Conservation (phyloP, 2,113 vertebrate genomes). For the Tychaedon coryphoeus region DNA sequence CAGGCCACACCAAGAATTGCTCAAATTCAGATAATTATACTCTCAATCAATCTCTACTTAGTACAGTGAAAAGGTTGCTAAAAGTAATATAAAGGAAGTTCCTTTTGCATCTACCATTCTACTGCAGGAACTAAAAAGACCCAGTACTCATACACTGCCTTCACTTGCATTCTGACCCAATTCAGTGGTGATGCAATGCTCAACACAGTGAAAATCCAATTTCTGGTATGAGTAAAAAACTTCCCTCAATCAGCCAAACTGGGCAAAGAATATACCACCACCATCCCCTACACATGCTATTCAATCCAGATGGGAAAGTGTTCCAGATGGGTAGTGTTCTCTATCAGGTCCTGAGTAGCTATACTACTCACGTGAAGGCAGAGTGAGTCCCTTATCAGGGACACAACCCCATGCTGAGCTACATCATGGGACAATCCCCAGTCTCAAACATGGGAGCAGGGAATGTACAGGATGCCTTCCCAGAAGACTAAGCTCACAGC, state of each 20-base stretch:
- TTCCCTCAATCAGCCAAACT: neutral
- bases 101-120: neutral
- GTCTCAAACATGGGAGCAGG: neutral
- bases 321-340: neutral
- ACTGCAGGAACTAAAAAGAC: neutral
- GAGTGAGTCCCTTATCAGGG: neutral
- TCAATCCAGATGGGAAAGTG: neutral
- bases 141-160: neutral
- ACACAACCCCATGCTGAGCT: neutral
- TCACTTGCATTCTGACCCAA: neutral
- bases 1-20: neutral
- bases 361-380: neutral
- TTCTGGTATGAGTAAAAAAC: neutral
- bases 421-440: neutral
- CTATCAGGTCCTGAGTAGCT: neutral
- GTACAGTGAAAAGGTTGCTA: neutral
- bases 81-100: slow-evolving; percentile 2
- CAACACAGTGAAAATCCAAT: neutral
- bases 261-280: neutral
- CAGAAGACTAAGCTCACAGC: neutral
- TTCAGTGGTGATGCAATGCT: neutral
- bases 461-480: neutral
- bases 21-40: slow-evolving; percentile 4
- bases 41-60: neutral
- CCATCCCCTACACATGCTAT: accelerated